Conservation (phyloP, 2,113 vertebrate species). For the Triplophysa dalaica region DNA sequence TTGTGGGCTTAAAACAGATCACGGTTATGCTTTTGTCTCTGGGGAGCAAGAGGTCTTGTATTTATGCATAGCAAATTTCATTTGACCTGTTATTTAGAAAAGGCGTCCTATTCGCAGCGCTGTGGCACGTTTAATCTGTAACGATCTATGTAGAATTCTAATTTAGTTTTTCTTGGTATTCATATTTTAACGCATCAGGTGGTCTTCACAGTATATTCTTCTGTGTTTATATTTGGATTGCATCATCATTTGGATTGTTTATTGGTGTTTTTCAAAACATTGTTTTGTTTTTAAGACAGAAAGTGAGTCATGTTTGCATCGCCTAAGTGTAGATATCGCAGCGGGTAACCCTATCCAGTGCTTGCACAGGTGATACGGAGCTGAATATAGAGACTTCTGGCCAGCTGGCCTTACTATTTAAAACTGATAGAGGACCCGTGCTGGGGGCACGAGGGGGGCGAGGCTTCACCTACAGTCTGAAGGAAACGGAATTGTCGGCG, state of each 20-base stretch:
- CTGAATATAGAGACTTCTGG: constrained; percentile 74
- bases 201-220: neutral
- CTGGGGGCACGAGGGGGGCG: constrained; percentile 33
- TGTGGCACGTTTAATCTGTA: neutral
- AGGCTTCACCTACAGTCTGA: constrained; percentile 58
- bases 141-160: neutral
- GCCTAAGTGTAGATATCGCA: constrained; percentile 34
- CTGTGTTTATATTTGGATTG: neutral
- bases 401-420: constrained; percentile 80
- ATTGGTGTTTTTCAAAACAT: constrained; percentile 7
- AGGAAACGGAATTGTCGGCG: constrained; percentile 34
- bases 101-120: neutral
- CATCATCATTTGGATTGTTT: neutral
- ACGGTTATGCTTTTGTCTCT: constrained; percentile 28
- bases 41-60: neutral
- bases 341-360: constrained; percentile 70
- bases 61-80: neutral
- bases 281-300: constrained; percentile 33
- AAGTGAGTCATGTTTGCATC: constrained; percentile 44
- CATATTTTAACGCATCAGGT: too few species aligned
- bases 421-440: constrained; percentile 61
- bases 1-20: constrained; percentile 18
- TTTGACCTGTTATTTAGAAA: neutral
- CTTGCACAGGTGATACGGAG: constrained; percentile 74
- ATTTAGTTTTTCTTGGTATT: neutral